Base-by-base conservation (phyloP, 2,888 invertebrate species). In the Lepeophtheirus nordmannii region DNA sequence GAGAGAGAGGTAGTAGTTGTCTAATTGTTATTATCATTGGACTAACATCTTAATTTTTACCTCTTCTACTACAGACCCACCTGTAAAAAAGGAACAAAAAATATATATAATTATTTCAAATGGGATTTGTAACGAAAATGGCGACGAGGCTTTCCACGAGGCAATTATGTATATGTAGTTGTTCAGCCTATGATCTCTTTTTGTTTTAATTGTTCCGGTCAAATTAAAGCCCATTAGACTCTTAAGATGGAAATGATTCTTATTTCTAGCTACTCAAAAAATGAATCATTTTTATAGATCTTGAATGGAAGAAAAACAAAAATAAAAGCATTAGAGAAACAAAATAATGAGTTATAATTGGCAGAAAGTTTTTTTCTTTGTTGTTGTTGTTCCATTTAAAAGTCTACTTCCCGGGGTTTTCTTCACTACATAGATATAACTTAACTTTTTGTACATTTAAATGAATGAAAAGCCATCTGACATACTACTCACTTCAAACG, bases 31-130 rank as follows among this genome's bases (percentile, higher is more conserved):
- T 46, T 14, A 46, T 46, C 53, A 46, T 46, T 46, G 53, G n/a
- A n/a, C 53, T 46, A 46, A 46, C 53, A 46, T 46, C 53, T 46
- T 46, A 46, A 46, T 46, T 46, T 46, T 46, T 46, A 46, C 53
- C 8, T 17, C 53, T 46, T 17, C 53, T 8, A 46, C 14, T 14
- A 5, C n/a, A 46, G 53, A 46, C 53, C 53, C 53, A 17, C 53
- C 53, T 46, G n/a, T 46, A 46, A 17, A 46, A 17, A 46, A 46
- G 53, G 8, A 17, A 46, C n/a, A 46, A 46, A 46, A 46, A 46
- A 46, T 30, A 30, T 30, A 30, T 30, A 17, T 46, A 46, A 46
- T 46, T 46, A 46, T 46, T 46, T 46, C 53, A 46, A 46, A 46
- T 46, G 8, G 53, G 53, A 14, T n/a, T 46, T 46, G 14, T 17